These are phyloP conservation scores for Sebastes iracundus DNA, from an alignment of 2,797 vertebrate genomes.

Conservation along the genomic window DNA sequence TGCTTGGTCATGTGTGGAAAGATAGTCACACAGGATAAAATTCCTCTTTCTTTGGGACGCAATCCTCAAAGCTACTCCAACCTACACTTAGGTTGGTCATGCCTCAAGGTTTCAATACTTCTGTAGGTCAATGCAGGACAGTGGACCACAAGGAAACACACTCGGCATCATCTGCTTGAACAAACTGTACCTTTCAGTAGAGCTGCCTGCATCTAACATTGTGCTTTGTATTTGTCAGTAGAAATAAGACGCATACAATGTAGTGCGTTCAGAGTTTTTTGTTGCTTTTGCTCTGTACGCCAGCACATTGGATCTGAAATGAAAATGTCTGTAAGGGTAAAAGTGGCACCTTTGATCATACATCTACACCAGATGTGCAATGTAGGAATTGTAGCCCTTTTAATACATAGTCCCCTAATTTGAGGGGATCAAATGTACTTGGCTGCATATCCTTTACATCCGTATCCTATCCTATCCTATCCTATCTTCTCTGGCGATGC, in stretches of 20 bases:
- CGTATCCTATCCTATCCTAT: background rate
- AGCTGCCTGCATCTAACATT: background rate
- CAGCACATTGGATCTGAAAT: background rate
- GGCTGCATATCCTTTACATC: background rate
- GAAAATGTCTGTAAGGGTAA: background rate
- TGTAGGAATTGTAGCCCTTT: background rate
- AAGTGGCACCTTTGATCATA: background rate
- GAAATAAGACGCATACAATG: background rate
- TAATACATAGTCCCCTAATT: background rate
- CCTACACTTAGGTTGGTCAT: background rate
- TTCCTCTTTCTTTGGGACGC: background rate
- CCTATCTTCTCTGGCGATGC: background rate
- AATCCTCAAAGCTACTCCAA: conserved; percentile 13
- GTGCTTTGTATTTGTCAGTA: background rate
- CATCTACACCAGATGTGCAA: background rate
- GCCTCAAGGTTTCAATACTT: background rate
- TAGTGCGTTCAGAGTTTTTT: background rate
- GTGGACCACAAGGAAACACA: background rate
- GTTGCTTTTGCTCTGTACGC: background rate
- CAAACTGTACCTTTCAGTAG: background rate
- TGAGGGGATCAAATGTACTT: background rate
- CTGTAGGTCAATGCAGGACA: background rate
- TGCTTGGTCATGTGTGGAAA: conserved; percentile 37
- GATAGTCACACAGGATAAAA: conserved; percentile 31
- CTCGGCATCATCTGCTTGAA: background rate